Percentiles rank a stretch among this genome's conserved stretches.
Conservation (phyloP, 2,797 vertebrate genomes). For the Peromyscus attwateri region DNA sequence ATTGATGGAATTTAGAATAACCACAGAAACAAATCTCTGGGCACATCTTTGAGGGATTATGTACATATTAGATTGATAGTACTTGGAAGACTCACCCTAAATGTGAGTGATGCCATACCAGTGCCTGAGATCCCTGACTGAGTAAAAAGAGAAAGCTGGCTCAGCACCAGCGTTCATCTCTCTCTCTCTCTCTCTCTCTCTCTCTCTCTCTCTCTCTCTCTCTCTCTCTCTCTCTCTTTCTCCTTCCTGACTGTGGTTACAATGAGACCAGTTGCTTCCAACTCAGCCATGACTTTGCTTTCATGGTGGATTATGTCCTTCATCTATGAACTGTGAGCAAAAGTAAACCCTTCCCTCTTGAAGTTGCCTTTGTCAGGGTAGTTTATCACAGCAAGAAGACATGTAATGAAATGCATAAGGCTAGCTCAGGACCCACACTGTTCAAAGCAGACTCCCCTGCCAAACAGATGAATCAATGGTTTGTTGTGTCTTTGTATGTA, state of each 20-base stretch:
- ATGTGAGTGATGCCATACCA: background rate
- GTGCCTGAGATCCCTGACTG: background rate
- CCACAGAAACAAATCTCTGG: too few species aligned
- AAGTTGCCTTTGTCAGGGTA: background rate
- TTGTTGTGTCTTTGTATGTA: too few species aligned
- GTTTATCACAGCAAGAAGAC: background rate
- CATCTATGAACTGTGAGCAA: background rate
- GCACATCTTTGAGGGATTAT: too few species aligned
- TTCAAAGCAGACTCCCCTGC: background rate
- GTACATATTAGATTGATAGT: too few species aligned
- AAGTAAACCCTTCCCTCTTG: background rate
- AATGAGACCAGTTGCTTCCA: background rate
- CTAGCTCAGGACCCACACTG: background rate
- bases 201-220: too few species aligned
- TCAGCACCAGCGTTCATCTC: background rate
- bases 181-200: background rate
- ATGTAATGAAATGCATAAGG: background rate
- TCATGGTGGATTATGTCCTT: background rate
- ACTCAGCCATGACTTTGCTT: background rate
- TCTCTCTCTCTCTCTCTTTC: background rate
- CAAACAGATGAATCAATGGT: background rate
- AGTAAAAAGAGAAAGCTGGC: background rate
- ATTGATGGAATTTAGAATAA: background rate
- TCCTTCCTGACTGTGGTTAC: background rate
- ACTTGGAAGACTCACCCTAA: too few species aligned